phyloP scores from a whole-genome alignment of 2,888 invertebrate genomes.

The Tipula lateralis region DNA sequence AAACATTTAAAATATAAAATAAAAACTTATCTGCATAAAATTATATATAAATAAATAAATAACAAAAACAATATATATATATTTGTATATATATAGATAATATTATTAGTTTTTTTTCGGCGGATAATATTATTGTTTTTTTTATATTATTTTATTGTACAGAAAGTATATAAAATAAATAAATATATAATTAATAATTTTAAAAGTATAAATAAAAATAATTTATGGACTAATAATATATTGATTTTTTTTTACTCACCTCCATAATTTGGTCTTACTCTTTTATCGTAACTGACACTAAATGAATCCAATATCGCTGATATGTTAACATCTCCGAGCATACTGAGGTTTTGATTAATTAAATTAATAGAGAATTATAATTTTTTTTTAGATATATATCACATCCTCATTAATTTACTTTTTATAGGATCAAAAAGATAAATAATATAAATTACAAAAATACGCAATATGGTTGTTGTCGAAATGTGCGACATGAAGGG shows the following conservation, averaged over 20 bases:
- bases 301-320: constrained; percentile 92
- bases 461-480: constrained; percentile 3
- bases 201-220: background rate
- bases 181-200: background rate
- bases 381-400: background rate
- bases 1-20: background rate
- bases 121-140: background rate
- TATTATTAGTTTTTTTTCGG: background rate
- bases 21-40: background rate
- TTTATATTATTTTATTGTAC: constrained; percentile 19
- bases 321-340: constrained; percentile 90
- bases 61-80: background rate
- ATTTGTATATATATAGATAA: no score
- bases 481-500: background rate
- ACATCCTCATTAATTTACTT: background rate
- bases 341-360: constrained; percentile 51
- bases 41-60: constrained; percentile 26
- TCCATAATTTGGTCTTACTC: constrained; percentile 99
- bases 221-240: background rate
- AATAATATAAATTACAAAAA: background rate
- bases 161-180: background rate
- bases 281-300: constrained; percentile 97
- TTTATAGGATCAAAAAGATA: background rate
- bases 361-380: background rate
- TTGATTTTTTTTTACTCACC: constrained; percentile 58